Percentiles rank a stretch among this genome's conserved stretches.
phyloP scores from a whole-genome alignment of 1,140 invertebrate species.

The Anagrus nilaparvatae region DNA sequence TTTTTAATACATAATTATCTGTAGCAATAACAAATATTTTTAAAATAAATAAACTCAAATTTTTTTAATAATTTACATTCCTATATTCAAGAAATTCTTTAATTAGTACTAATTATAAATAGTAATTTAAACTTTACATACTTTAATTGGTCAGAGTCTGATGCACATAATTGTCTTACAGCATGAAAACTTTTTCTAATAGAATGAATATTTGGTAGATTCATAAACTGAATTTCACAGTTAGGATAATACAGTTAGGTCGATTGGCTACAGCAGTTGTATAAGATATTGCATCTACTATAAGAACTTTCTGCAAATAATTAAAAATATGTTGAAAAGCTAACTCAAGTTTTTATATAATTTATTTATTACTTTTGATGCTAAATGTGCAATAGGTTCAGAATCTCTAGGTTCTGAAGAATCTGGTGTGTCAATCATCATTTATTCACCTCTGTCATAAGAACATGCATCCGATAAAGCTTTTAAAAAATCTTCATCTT shows the following conservation, averaged over 20 bases:
- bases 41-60: too few species aligned
- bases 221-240: constrained; percentile 95
- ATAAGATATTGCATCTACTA: constrained; percentile 92
- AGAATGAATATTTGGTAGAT: constrained; percentile 91
- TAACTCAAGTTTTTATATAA: too few species aligned
- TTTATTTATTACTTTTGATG: constrained; percentile 25
- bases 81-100: too few species aligned
- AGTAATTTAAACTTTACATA: too few species aligned
- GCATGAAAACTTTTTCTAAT: constrained; percentile 80
- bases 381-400: constrained; percentile 21
- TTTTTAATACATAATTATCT: too few species aligned
- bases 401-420: constrained; percentile 28
- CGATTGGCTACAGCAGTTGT: constrained; percentile 90
- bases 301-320: constrained; percentile 69
- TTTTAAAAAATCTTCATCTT: constrained; percentile 81
- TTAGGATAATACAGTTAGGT: constrained; percentile 86
- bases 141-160: constrained; percentile 67
- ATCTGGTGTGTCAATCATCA: constrained; percentile 32
- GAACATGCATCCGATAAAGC: constrained; percentile 75
- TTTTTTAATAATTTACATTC: too few species aligned
- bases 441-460: constrained; percentile 50
- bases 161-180: constrained; percentile 62
- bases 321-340: too few species aligned
- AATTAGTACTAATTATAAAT: too few species aligned
- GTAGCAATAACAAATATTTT: too few species aligned